phyloP scores from a whole-genome alignment of 53 echinoderm and acorn worm genomes.

The Henricia sp. region DNA sequence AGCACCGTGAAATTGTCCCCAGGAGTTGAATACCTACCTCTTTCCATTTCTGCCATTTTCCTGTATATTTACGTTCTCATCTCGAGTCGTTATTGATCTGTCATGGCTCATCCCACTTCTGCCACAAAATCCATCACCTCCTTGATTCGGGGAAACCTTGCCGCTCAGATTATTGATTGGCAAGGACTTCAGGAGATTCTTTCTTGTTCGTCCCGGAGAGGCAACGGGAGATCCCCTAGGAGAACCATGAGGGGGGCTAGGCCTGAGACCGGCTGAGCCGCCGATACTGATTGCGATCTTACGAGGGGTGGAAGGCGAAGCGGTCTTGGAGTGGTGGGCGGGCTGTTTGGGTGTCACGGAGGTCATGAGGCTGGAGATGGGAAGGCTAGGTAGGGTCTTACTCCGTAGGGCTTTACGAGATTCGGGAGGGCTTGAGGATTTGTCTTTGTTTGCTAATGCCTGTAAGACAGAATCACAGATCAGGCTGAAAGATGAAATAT shows the following conservation, averaged over 20 bases:
- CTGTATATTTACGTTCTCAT: slow-evolving; percentile 1
- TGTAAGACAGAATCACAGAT: not conserved
- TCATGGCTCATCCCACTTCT: slow-evolving; percentile 44
- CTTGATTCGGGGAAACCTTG: slow-evolving; percentile 10
- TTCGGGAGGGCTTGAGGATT: slow-evolving; percentile 36
- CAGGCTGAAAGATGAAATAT: not conserved
- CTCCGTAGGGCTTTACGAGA: slow-evolving; percentile 27
- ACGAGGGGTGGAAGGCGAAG: slow-evolving; percentile 22
- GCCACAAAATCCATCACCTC: slow-evolving; percentile 11
- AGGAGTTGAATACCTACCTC: slow-evolving; percentile 24
- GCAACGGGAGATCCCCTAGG: not conserved
- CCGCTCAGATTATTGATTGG: slow-evolving; percentile 49
- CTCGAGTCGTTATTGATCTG: slow-evolving; percentile 36
- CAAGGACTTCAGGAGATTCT: not conserved
- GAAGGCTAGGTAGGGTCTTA: slow-evolving; percentile 72
- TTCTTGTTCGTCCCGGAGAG: not conserved
- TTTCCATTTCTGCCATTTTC: slow-evolving; percentile 7
- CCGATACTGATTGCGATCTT: slow-evolving; percentile 61
- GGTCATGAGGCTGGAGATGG: slow-evolving; percentile 79
- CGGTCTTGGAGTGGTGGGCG: slow-evolving; percentile 61
- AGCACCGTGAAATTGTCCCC: not conserved
- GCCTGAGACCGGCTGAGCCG: slow-evolving; percentile 24
- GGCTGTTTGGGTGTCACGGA: slow-evolving; percentile 75
- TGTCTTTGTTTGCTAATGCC: not conserved
- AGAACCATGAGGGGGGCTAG: too few relatives aligned